These are phyloP conservation scores for Peromyscus attwateri DNA, from an alignment of 2,797 vertebrate genomes.

Conservation along the genomic window DNA sequence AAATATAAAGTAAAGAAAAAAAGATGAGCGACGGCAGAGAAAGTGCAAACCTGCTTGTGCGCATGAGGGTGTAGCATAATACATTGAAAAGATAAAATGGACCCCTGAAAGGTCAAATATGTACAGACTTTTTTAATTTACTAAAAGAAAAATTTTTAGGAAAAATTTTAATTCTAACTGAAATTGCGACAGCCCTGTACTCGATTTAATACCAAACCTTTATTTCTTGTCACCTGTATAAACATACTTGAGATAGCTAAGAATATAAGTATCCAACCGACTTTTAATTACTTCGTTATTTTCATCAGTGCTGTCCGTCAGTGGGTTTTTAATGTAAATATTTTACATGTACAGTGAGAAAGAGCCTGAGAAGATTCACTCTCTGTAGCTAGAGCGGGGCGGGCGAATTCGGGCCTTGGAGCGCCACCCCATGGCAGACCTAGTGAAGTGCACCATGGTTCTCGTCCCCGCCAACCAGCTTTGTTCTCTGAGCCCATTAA, in stretches of 20 bases:
- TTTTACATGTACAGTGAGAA: conserved; percentile 68
- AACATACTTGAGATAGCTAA: conserved; percentile 62
- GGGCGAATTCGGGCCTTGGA: conserved; percentile 85
- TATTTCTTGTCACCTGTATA: conserved; percentile 76
- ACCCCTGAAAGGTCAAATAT: neutral
- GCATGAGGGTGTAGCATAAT: neutral
- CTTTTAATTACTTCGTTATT: conserved; percentile 73
- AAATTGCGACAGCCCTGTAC: conserved; percentile 37
- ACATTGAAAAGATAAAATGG: conserved; percentile 17
- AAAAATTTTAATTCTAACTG: conserved; percentile 24
- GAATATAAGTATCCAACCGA: conserved; percentile 58
- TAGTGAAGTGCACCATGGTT: conserved; percentile 65
- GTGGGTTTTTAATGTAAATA: conserved; percentile 69
- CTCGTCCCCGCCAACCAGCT: neutral
- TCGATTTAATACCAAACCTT: conserved; percentile 61
- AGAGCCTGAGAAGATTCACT: neutral
- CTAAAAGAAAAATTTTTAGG: conserved; percentile 39
- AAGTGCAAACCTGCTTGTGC: neutral
- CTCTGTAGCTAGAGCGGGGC: neutral
- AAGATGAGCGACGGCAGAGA: neutral
- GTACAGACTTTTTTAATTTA: conserved; percentile 5
- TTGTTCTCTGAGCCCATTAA: neutral
- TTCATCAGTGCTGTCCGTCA: conserved; percentile 61
- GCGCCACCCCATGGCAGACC: conserved; percentile 88
- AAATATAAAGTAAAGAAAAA: neutral